These are phyloP conservation scores for Acropora tenuis DNA, from an alignment of 64 coral and sea anemone genomes.

Conservation along the genomic window DNA sequence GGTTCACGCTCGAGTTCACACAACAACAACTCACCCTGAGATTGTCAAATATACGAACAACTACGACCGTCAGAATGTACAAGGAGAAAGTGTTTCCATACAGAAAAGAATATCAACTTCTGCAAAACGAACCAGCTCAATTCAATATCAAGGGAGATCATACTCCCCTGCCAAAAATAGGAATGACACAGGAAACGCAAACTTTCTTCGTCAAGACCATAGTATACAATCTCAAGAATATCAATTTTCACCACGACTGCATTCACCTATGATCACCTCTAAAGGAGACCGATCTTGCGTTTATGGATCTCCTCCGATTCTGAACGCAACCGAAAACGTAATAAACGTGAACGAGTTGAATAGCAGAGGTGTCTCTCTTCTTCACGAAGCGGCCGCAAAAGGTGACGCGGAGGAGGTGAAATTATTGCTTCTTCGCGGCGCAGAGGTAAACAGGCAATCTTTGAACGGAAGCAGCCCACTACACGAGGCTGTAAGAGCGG, in stretches of 20 bases:
- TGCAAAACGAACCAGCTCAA: not conserved
- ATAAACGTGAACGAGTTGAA: conserved; percentile 78
- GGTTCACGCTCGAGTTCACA: not conserved
- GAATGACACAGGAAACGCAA: not conserved
- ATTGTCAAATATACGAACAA: not conserved
- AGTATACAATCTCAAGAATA: not conserved
- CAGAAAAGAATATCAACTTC: conserved; percentile 8
- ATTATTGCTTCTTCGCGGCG: conserved; percentile 67
- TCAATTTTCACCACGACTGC: not conserved
- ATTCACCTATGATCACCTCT: not conserved
- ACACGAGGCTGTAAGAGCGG: conserved; percentile 75
- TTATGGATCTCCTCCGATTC: not conserved
- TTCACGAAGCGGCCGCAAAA: conserved; percentile 70
- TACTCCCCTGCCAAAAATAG: not conserved
- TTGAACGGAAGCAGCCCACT: conserved; percentile 81
- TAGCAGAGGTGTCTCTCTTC: conserved; percentile 69
- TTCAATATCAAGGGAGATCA: not conserved
- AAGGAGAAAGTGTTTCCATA: not conserved
- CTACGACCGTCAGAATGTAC: not conserved
- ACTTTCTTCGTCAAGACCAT: not conserved
- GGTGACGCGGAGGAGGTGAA: conserved; percentile 63
- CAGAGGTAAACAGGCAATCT: conserved; percentile 90
- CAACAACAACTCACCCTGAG: not conserved
- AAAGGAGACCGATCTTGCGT: not conserved
- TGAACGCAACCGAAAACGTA: conserved; percentile 18